phyloP scores from a whole-genome alignment of 2,113 vertebrate genomes.

The Cairina moschata region DNA sequence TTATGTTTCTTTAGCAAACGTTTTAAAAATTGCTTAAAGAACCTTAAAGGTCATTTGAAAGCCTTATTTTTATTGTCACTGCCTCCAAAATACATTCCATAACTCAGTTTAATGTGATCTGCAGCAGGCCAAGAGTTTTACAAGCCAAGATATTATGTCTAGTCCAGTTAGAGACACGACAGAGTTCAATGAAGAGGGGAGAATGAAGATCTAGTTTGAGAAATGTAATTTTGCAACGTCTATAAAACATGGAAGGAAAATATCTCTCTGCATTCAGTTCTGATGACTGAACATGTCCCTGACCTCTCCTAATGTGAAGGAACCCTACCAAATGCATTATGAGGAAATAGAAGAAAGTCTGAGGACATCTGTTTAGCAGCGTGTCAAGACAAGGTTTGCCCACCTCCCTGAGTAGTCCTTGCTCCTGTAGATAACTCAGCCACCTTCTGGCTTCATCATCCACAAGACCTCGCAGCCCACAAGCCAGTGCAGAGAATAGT shows the following conservation, averaged over 20 bases:
- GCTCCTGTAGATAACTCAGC: neutral
- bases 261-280: neutral
- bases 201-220: neutral
- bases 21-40: slow-evolving; percentile 67
- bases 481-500: neutral
- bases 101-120: slow-evolving; percentile 69
- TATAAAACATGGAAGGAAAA: slow-evolving; percentile 34
- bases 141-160: slow-evolving; percentile 73
- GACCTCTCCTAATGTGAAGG: neutral
- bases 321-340: neutral
- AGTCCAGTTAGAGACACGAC: slow-evolving; percentile 43
- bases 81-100: slow-evolving; percentile 74
- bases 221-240: slow-evolving; percentile 28
- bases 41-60: slow-evolving; percentile 69
- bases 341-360: neutral
- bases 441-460: neutral
- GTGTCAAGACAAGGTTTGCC: neutral
- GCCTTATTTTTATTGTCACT: slow-evolving; percentile 74
- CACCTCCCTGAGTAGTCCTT: neutral
- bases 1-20: slow-evolving; percentile 68
- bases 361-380: neutral
- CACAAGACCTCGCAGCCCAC: neutral
- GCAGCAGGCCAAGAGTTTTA: slow-evolving; percentile 54
- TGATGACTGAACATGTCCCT: neutral
- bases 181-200: slow-evolving; percentile 21